Percentiles rank a stretch among this genome's conserved stretches.
These are phyloP conservation scores for Eristalis intricaria DNA, from an alignment of 2,888 invertebrate species.

Conservation along the genomic window DNA sequence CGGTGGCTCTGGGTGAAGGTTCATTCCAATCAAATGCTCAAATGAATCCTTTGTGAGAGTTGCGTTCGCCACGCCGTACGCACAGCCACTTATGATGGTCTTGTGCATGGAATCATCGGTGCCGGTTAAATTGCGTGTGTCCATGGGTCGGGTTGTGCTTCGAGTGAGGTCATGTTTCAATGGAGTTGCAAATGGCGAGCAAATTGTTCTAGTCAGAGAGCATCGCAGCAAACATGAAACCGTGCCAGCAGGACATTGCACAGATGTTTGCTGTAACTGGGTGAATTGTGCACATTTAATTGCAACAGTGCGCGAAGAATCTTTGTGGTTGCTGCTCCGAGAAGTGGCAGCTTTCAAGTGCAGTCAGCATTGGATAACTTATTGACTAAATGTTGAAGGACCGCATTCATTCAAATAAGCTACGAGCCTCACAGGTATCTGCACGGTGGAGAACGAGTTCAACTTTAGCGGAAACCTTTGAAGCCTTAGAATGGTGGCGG, in stretches of 20 bases:
- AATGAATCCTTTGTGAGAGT: neutral
- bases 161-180: neutral
- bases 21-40: neutral
- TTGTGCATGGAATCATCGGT: neutral
- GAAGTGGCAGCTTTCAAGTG: neutral
- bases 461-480: no score
- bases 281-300: no score
- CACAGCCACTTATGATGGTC: neutral
- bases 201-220: neutral
- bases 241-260: neutral
- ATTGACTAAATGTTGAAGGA: neutral
- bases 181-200: neutral
- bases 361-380: neutral
- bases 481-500: no score
- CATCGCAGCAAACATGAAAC: neutral
- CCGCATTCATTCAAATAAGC: no score
- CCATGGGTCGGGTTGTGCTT: neutral
- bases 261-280: no score
- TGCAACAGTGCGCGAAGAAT: neutral
- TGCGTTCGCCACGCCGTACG: neutral
- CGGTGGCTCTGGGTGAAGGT: neutral
- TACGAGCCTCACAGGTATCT: no score
- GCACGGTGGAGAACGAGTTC: no score
- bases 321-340: no score
- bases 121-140: neutral